These are phyloP conservation scores for Psilopogon haemacephalus DNA, from an alignment of 2,113 vertebrate species.

Conservation along the genomic window DNA sequence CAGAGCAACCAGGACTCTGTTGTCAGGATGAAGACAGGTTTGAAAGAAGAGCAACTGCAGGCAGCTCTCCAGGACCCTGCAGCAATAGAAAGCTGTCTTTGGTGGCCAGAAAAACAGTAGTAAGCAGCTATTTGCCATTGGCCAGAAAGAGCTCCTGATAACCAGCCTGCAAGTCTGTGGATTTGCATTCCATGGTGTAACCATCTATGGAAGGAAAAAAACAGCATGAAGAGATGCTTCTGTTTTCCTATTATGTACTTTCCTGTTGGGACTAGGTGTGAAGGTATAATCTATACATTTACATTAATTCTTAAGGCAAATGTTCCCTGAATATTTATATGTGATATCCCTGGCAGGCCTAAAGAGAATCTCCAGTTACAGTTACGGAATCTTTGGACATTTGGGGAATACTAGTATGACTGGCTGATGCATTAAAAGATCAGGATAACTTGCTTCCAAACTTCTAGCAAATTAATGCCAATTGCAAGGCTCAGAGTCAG, in stretches of 20 bases:
- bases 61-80: not conserved
- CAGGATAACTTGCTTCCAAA: not conserved
- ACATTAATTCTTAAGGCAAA: not conserved
- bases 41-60: not conserved
- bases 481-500: not conserved
- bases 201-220: not conserved
- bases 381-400: not conserved
- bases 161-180: not conserved
- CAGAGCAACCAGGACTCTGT: not conserved
- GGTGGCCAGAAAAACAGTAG: not conserved
- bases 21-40: not conserved
- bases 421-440: not conserved
- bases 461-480: not conserved
- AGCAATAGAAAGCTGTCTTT: not conserved
- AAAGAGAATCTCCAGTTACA: not conserved
- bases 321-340: not conserved
- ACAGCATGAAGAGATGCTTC: not conserved
- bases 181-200: not conserved
- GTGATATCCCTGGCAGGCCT: not conserved
- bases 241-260: not conserved
- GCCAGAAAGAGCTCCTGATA: not conserved
- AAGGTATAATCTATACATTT: not conserved
- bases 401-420: not conserved
- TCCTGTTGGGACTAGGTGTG: not conserved
- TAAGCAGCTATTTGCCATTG: not conserved